Conservation (phyloP, 2,888 invertebrate species). For the Tetramorium bicarinatum region DNA sequence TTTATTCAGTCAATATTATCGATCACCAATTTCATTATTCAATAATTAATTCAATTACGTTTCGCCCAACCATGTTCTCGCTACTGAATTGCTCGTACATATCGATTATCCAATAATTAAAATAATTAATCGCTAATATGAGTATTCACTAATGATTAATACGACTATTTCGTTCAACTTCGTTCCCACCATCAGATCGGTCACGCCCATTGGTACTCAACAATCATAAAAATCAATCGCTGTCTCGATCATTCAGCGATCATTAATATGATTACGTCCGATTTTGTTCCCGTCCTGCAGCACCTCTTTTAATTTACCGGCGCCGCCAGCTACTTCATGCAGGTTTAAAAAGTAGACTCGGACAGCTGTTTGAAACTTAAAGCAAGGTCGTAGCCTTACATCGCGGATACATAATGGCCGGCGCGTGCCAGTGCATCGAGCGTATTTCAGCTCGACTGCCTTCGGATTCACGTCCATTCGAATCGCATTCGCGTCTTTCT, state of each 20-base stretch:
- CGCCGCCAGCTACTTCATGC: conserved; percentile 60
- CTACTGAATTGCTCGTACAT: not conserved
- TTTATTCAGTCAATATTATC: conserved; percentile 24
- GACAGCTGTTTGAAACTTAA: conserved; percentile 82
- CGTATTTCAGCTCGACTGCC: conserved; percentile 55
- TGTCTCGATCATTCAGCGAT: not conserved
- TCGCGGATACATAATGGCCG: conserved; percentile 64
- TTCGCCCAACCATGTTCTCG: not conserved
- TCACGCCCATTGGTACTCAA: conserved; percentile 4
- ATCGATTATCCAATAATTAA: conserved; percentile 29
- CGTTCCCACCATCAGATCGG: not conserved
- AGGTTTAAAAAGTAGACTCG: conserved; percentile 73
- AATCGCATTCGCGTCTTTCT: not conserved
- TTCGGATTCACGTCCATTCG: conserved; percentile 23
- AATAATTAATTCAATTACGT: conserved; percentile 18
- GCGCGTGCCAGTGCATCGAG: conserved; percentile 46
- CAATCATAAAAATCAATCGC: conserved; percentile 17
- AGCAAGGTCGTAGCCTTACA: conserved; percentile 82
- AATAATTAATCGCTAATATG: conserved; percentile 26
- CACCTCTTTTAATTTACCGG: conserved; percentile 45
- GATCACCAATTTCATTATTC: conserved; percentile 13
- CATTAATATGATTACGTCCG: conserved; percentile 8
- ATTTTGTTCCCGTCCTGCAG: conserved; percentile 17
- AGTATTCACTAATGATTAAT: conserved; percentile 2
- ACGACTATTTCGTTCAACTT: not conserved